These are phyloP conservation scores for Drosophila nikananu DNA, from an alignment of 1,140 invertebrate species.

Conservation along the genomic window DNA sequence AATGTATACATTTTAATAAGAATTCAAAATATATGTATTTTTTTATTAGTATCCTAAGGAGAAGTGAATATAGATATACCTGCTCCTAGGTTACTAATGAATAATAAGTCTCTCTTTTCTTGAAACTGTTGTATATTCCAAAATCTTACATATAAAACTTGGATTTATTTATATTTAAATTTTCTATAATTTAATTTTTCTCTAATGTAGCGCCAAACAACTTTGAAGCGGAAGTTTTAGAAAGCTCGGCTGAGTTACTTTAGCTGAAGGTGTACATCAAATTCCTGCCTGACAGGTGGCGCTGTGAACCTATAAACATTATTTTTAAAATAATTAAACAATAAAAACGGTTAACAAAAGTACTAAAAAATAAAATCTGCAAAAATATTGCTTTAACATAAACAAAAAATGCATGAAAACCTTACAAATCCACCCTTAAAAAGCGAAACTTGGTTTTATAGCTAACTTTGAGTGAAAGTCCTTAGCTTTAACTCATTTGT, in stretches of 20 bases:
- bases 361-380: not conserved
- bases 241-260: not conserved
- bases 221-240: not conserved
- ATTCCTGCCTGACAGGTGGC: not conserved
- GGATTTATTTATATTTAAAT: not conserved
- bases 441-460: conserved; percentile 17
- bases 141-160: not conserved
- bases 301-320: not conserved
- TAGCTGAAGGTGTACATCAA: not conserved
- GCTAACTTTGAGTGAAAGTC: conserved; percentile 9
- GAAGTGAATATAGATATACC: no score
- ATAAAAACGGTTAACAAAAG: not conserved
- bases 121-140: not conserved
- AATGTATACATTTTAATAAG: no score
- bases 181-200: not conserved
- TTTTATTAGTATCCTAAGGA: no score
- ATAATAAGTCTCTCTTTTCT: not conserved
- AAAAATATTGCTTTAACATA: not conserved
- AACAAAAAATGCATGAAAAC: not conserved
- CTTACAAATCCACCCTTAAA: not conserved
- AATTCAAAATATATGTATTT: no score
- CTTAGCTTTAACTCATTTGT: not conserved
- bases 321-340: not conserved
- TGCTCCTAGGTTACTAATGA: not conserved
- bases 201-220: not conserved